Base-by-base conservation (phyloP, 1,140 invertebrate genomes). In the Megathymus violae region DNA sequence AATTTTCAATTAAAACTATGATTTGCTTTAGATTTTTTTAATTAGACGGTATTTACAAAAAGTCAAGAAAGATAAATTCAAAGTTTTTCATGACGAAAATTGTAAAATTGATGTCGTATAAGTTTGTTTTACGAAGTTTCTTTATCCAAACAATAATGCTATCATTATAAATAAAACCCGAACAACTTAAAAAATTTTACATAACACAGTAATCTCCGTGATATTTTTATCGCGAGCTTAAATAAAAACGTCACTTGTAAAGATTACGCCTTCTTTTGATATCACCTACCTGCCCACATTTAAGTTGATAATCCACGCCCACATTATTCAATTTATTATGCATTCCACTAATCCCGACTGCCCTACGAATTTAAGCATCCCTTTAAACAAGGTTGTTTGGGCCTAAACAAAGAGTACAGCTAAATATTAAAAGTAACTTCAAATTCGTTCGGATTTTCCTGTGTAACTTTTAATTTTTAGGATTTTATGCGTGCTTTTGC, bases 321-420 rank as follows among this genome's bases (percentile, higher is more conserved):
- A 46, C 54, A 46, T 34, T 46, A 43, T 46, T 58, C 54, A 58
- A 58, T 58, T 58, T 58, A 58, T 58, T 58, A 58, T 58, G 54
- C 54, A 58, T 58, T 58, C 52, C 41, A 58, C 52, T 58, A 58
- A 58, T 58, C 52, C 44, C 41, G 19, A 27, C 0, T 54, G 40
- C 52, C 52, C 52, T 46, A 58, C 52, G 41, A 58, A 58, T 44
- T 58, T 44, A 58, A 58, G 25, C 38, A 56, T 43, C 51, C 27
- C 48, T 31, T 7, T 9, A 56, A 25, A 54, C 51, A 58, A 58
- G 36, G 36, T 43, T 40, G 52, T 6, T 27, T n/a, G 38, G 15
- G 44, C 52, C 52, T 58, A 58, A 58, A 58, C 52, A 58, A 58
- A 58, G 54, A 58, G 41, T 58, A 54, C 13, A 58, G n/a, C 22